A percentile compares a stretch with the other conserved stretches of the same genome.
These are phyloP conservation scores for Zosterops japonicus DNA, from an alignment of 2,113 vertebrate species.

Conservation along the genomic window DNA sequence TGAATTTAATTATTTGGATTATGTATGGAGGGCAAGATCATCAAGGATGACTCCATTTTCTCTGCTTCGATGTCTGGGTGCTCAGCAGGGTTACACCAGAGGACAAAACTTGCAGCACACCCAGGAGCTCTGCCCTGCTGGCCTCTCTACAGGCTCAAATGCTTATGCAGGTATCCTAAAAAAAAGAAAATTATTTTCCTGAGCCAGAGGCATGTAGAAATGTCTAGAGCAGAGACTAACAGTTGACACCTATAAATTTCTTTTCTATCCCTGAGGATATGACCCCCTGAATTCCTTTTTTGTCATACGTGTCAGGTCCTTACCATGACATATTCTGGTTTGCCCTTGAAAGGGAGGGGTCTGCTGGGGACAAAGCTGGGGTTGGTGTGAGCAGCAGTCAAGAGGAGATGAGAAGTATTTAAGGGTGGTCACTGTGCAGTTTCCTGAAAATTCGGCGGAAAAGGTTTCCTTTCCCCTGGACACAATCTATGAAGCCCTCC, in stretches of 20 bases:
- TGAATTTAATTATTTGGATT: constrained; percentile 51
- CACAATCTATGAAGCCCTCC: neutral
- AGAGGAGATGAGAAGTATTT: neutral
- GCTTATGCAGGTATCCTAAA: neutral
- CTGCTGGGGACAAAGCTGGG: neutral
- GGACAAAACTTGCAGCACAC: neutral
- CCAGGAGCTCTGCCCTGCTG: neutral
- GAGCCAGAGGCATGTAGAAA: neutral
- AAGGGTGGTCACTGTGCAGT: neutral
- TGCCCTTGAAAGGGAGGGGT: neutral
- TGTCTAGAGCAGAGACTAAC: neutral
- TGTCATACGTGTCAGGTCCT: neutral
- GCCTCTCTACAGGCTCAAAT: neutral
- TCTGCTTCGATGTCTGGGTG: neutral
- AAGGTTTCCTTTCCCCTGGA: neutral
- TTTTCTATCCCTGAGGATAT: neutral
- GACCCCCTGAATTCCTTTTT: neutral
- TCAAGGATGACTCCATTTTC: neutral
- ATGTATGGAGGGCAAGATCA: neutral
- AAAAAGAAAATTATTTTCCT: neutral
- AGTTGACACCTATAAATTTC: neutral
- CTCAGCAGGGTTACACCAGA: neutral
- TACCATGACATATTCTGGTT: neutral
- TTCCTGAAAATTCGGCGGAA: neutral
- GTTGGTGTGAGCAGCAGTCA: fast-evolving